Evolutionary conservation across 2,888 invertebrate species (phyloP), one percentile per base, ranked within the genome.

Genomic region (Luperina nickerlii): DNA sequence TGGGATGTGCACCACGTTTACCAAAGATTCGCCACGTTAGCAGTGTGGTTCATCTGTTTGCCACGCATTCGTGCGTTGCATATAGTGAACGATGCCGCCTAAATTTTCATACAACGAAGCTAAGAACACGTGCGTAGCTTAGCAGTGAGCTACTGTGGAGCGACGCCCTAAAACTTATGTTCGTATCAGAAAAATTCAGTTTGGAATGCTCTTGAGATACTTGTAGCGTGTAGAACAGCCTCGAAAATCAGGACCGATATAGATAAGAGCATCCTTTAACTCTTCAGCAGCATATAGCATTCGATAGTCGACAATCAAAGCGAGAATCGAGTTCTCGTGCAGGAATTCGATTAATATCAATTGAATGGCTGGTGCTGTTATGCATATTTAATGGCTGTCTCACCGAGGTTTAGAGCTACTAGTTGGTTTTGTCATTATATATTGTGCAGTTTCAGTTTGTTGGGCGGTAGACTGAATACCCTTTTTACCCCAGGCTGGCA

Each of bases 281-380:
- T 54, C 78, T 38, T 63, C 42, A 38, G 38, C 57, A 38, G 38
- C 60, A 63, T 24, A 75, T 67, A 84, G 70, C 69, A 65, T 62
- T 76, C 54, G 51, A 45, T 54, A 69, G 32, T 51, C 45, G 24
- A 75, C 84, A 89, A 87, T 85, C 88, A 83, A 82, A 86, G 83
- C 71, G 71, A 67, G 73, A 57, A 75, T 78, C 69, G 73, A 66
- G 79, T 76, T 78, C 80, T 74, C 75, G 76, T 74, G 72, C 77
- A 81, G 74, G 82, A 84, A 83, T 88, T 76, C 81, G 84, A 90
- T 90, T 89, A 89, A 89, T 88, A 88, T 88, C 83, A 84, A 85
- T 83, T 78, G 81, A 82, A 70, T 77, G 83, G 66, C 79, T 68
- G 85, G 84, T 76, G 78, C 77, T 63, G 77, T 71, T 71, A 74